A percentile compares a stretch with the other conserved stretches of the same genome.
These are phyloP conservation scores for Crossocerus cetratus DNA, from an alignment of 2,888 invertebrate genomes.

Conservation along the genomic window DNA sequence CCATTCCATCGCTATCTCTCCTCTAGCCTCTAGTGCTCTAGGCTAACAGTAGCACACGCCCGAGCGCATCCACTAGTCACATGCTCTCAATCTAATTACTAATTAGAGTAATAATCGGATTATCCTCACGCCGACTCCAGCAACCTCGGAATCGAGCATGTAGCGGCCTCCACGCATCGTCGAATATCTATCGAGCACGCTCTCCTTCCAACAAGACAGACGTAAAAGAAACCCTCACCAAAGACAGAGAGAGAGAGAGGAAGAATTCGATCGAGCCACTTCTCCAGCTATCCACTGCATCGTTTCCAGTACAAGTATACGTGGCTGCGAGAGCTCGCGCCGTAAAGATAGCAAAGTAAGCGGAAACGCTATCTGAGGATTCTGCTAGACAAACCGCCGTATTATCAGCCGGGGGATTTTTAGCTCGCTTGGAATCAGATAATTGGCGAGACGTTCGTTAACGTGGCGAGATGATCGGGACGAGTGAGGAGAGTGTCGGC, in stretches of 20 bases:
- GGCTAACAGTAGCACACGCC: conserved; percentile 28
- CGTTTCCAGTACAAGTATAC: background rate
- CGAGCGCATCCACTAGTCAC: conserved; percentile 41
- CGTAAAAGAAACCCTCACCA: too few relatives aligned
- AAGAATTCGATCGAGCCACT: too few relatives aligned
- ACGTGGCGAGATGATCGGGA: background rate
- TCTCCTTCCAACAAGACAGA: too few relatives aligned
- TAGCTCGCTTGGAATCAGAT: too few relatives aligned
- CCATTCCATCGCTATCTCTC: conserved; percentile 7
- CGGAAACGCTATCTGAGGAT: background rate
- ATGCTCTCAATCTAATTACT: conserved; percentile 51
- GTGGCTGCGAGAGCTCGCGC: conserved; percentile 8
- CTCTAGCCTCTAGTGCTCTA: background rate
- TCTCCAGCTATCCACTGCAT: too few relatives aligned
- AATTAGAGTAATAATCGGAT: conserved; percentile 62
- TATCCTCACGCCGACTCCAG: conserved; percentile 42
- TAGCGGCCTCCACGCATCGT: conserved; percentile 59
- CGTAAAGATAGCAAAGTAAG: conserved; percentile 6
- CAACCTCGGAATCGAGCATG: conserved; percentile 39
- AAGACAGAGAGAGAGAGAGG: too few relatives aligned
- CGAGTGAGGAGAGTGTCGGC: background rate
- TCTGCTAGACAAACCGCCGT: background rate
- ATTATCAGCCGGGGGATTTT: background rate
- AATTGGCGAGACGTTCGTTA: background rate
- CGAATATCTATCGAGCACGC: conserved; percentile 12